Conservation (phyloP, 2,888 invertebrate genomes). For the Chouioia cunea region DNA sequence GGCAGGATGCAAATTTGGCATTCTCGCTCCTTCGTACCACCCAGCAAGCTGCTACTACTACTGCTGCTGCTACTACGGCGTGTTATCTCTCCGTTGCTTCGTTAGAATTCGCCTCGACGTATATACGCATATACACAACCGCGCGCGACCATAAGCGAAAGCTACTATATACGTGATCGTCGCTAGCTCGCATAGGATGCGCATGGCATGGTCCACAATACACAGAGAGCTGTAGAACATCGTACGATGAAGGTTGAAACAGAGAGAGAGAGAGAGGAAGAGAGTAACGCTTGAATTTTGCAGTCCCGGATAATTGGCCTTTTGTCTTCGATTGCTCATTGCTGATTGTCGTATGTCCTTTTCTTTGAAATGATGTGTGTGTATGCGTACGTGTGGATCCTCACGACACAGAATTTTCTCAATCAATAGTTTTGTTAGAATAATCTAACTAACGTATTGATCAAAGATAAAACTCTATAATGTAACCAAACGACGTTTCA, state of each 20-base stretch:
- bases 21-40: slow-evolving; percentile 27
- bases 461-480: not conserved
- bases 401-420: slow-evolving; percentile 8
- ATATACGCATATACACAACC: slow-evolving; percentile 42
- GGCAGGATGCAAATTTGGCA: slow-evolving; percentile 42
- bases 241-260: not conserved
- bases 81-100: slow-evolving; percentile 48
- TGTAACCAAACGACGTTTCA: not conserved
- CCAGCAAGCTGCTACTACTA: slow-evolving; percentile 28
- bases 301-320: slow-evolving; percentile 35
- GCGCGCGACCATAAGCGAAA: slow-evolving; percentile 39
- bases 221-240: not conserved
- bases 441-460: not conserved
- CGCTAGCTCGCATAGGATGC: slow-evolving; percentile 14
- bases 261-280: too few species aligned
- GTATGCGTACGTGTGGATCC: not conserved
- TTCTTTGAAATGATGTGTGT: slow-evolving; percentile 27
- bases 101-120: slow-evolving; percentile 51
- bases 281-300: not conserved
- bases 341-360: slow-evolving; percentile 7
- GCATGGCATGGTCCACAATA: slow-evolving; percentile 19
- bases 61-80: too few species aligned
- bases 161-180: slow-evolving; percentile 41
- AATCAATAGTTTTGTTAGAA: not conserved
- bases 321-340: slow-evolving; percentile 35